A percentile compares a stretch with the other conserved stretches of the same genome.
Conservation (phyloP, 2,888 invertebrate genomes). For the Chrysolina oricalcia region DNA sequence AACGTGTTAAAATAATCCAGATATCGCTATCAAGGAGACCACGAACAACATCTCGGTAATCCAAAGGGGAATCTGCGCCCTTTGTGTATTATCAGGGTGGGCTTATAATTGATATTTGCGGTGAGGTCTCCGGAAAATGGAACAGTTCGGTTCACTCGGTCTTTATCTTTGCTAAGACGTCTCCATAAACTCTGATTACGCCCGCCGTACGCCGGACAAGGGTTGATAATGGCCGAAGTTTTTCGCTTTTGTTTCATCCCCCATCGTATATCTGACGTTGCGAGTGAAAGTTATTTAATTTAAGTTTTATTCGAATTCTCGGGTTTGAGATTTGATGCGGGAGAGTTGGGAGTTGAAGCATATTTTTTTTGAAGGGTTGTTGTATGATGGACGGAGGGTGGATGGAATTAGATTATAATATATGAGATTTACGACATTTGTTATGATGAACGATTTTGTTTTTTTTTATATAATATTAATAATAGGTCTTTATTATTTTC, state of each 20-base stretch:
- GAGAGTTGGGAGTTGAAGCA: not conserved
- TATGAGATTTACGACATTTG: too few relatives aligned
- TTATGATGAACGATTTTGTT: too few relatives aligned
- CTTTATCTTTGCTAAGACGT: constrained; percentile 70
- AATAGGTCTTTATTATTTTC: too few relatives aligned
- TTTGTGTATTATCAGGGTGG: constrained; percentile 62
- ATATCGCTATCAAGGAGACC: constrained; percentile 15
- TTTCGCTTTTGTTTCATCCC: constrained; percentile 55
- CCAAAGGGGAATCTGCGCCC: constrained; percentile 57
- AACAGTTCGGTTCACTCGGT: constrained; percentile 69
- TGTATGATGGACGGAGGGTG: too few relatives aligned
- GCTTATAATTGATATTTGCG: constrained; percentile 70
- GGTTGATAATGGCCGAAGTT: constrained; percentile 62
- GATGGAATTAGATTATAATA: too few relatives aligned
- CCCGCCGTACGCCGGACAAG: constrained; percentile 52
- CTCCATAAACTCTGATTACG: constrained; percentile 71
- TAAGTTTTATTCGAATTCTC: constrained; percentile 36
- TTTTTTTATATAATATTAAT: too few relatives aligned
- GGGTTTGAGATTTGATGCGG: constrained; percentile 9
- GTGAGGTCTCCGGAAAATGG: constrained; percentile 67
- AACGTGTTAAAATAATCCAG: not conserved
- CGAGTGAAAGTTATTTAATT: constrained; percentile 49
- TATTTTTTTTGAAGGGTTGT: constrained; percentile 27
- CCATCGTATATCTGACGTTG: constrained; percentile 50
- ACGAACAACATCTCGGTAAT: constrained; percentile 47